phyloP scores from a whole-genome alignment of 1,140 invertebrate species.

The Conus betulinus region DNA sequence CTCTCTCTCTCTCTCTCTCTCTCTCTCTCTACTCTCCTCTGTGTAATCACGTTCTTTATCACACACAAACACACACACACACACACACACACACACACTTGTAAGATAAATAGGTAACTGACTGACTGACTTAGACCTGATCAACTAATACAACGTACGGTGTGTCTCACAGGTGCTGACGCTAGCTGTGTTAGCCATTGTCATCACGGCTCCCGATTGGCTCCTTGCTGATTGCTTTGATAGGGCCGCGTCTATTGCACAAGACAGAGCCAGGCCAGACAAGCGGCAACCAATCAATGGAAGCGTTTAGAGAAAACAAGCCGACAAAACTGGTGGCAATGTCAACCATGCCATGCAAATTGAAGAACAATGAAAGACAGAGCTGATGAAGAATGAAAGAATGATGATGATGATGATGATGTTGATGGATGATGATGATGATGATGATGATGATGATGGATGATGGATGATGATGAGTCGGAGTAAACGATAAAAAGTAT shows the following conservation, averaged over 20 bases:
- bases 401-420: not conserved
- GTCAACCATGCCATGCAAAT: not conserved
- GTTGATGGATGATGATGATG: not conserved
- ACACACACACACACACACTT: not conserved
- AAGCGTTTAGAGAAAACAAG: constrained; percentile 12
- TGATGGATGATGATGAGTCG: not conserved
- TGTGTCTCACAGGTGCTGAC: constrained; percentile 78
- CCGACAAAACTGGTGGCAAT: not conserved
- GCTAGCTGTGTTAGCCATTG: constrained; percentile 88
- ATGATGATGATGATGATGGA: not conserved
- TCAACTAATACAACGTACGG: too few species aligned
- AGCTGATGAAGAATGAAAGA: not conserved
- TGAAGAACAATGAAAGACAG: not conserved
- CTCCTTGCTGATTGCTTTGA: constrained; percentile 90
- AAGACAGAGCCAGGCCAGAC: not conserved
- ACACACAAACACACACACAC: not conserved
- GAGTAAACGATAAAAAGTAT: too few species aligned
- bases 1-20: too few species aligned
- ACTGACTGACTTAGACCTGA: too few species aligned
- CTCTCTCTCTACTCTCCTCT: too few species aligned
- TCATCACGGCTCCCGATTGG: constrained; percentile 92
- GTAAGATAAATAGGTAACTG: too few species aligned
- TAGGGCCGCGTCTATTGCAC: constrained; percentile 79
- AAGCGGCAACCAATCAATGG: not conserved
- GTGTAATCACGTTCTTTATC: too few species aligned